Conservation (phyloP, 2,113 vertebrate species). For the Grammomys surdaster region DNA sequence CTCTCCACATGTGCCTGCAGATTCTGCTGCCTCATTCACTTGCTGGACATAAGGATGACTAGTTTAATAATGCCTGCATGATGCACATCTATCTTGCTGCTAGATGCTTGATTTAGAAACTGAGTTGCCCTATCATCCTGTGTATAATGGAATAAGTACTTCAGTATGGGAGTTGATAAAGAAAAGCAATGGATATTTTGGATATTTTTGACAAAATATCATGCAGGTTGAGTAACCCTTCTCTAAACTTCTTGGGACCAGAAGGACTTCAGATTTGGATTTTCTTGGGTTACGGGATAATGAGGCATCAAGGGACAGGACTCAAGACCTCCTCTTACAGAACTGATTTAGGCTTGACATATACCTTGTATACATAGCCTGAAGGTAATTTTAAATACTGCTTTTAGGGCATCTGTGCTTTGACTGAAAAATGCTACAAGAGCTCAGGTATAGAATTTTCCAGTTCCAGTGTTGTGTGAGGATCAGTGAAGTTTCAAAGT, state of each 20-base stretch:
- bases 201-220: not conserved
- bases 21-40: not conserved
- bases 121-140: not conserved
- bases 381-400: not conserved
- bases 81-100: not conserved
- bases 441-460: not conserved
- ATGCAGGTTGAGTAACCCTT: not conserved
- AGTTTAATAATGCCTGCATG: not conserved
- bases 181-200: not conserved
- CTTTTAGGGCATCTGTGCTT: not conserved
- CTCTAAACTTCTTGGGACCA: not conserved
- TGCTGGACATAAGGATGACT: not conserved
- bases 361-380: not conserved
- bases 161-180: not conserved
- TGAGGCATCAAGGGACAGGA: not conserved
- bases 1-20: not conserved
- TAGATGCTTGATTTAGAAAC: not conserved
- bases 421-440: not conserved
- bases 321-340: not conserved
- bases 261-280: not conserved
- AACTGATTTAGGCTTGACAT: constrained; percentile 6
- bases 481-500: not conserved
- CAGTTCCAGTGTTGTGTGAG: not conserved
- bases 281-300: not conserved
- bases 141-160: not conserved